A percentile compares a stretch with the other conserved stretches of the same genome.
Evolutionary conservation across 2,888 invertebrate genomes (phyloP).

Genomic region (Chymomyza caudatula): DNA sequence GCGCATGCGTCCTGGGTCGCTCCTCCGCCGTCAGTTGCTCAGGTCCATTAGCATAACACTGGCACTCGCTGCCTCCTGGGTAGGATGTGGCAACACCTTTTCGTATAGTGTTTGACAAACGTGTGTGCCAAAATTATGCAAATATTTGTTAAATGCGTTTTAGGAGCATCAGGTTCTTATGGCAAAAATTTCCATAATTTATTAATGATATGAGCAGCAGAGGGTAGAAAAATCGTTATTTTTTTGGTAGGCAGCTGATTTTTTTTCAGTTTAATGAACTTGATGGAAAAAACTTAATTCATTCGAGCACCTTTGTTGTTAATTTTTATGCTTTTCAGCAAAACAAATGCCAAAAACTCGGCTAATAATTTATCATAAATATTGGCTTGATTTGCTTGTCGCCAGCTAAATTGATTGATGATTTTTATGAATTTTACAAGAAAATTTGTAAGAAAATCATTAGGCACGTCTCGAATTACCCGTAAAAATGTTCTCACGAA

Average conservation of each 20-base stretch:
- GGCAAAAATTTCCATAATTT: constrained; percentile 59
- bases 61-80: constrained; percentile 23
- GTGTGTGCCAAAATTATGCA: constrained; percentile 68
- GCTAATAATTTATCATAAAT: constrained; percentile 60
- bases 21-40: constrained; percentile 27
- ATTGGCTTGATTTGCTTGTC: constrained; percentile 46
- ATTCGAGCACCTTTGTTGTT: constrained; percentile 9
- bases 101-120: constrained; percentile 32
- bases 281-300: constrained; percentile 12
- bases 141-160: constrained; percentile 62
- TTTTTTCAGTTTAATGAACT: constrained; percentile 43
- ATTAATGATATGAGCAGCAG: constrained; percentile 31
- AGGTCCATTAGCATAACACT: constrained; percentile 76
- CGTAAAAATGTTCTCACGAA: constrained; percentile 52
- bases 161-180: constrained; percentile 46
- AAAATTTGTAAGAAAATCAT: constrained; percentile 40
- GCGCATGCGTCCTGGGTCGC: constrained; percentile 44
- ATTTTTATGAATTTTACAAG: constrained; percentile 39
- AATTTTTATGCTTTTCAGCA: constrained; percentile 47
- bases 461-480: constrained; percentile 58
- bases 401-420: constrained; percentile 60
- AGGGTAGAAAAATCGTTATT: constrained; percentile 45
- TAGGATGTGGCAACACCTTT: constrained; percentile 15
- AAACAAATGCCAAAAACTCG: constrained; percentile 36
- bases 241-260: constrained; percentile 54